Evolutionary conservation across 92 coral and sea anemone species (phyloP).

Genomic region (Umimayanthus kanabou): DNA sequence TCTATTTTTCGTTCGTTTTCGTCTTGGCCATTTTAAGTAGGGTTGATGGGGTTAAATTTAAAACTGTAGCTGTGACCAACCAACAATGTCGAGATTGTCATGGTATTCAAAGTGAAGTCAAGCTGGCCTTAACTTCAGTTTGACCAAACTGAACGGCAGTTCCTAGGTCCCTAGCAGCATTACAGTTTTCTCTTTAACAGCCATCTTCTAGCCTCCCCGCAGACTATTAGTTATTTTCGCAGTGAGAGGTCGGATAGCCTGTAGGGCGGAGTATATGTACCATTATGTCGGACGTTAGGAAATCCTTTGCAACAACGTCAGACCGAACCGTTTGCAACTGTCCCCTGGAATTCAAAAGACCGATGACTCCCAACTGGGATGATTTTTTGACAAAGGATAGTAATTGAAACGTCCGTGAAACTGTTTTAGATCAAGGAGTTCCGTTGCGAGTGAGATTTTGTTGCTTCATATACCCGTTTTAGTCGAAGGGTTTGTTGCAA

Average conservation of each 20-base stretch:
- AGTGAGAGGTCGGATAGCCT: neutral
- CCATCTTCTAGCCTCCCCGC: neutral
- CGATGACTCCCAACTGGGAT: too few species aligned
- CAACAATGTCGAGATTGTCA: neutral
- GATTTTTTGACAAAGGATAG: too few species aligned
- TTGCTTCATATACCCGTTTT: neutral
- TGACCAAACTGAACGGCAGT: neutral
- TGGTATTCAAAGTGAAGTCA: neutral
- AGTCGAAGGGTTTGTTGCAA: neutral
- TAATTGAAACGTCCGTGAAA: neutral
- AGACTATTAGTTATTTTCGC: neutral
- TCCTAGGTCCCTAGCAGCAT: neutral
- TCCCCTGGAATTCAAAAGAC: neutral
- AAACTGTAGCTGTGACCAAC: neutral
- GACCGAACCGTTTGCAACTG: too few species aligned
- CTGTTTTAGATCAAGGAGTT: neutral
- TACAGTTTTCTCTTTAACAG: neutral
- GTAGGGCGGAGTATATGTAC: too few species aligned
- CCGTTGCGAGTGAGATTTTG: neutral
- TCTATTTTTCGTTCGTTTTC: neutral
- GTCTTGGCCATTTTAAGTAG: neutral
- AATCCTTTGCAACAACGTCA: too few species aligned
- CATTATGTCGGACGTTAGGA: too few species aligned
- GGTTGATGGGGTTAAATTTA: neutral
- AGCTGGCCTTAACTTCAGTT: slow-evolving; percentile 33